phyloP scores from a whole-genome alignment of 2,888 invertebrate species.

The Apodemia hepburni region DNA sequence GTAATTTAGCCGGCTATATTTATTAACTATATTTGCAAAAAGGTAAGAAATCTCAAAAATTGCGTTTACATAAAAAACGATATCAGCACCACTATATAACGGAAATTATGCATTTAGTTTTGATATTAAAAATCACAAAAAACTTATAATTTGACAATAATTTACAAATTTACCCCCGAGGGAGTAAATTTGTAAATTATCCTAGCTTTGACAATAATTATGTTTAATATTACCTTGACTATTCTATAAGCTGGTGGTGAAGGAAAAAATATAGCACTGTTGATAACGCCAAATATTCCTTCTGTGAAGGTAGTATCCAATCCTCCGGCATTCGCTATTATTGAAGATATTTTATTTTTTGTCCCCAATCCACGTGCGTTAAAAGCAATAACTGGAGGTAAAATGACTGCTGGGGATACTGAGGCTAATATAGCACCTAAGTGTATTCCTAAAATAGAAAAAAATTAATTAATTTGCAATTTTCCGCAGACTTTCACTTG shows the following conservation, averaged over 20 bases:
- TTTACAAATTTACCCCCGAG: too few species aligned
- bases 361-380: conserved; percentile 91
- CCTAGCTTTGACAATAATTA: conserved; percentile 10
- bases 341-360: conserved; percentile 94
- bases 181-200: too few species aligned
- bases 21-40: too few species aligned
- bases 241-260: conserved; percentile 81
- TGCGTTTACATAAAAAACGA: too few species aligned
- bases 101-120: too few species aligned
- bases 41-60: too few species aligned
- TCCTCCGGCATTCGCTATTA: conserved; percentile 96
- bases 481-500: too few species aligned
- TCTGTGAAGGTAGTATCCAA: conserved; percentile 97
- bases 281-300: conserved; percentile 93
- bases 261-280: conserved; percentile 91
- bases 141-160: too few species aligned
- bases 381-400: conserved; percentile 91
- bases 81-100: too few species aligned
- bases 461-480: too few species aligned
- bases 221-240: conserved; percentile 51
- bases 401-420: conserved; percentile 97
- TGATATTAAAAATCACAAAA: too few species aligned
- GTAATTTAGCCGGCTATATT: too few species aligned
- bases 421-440: conserved; percentile 93
- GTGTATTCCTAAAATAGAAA: conserved; percentile 78